Percentiles rank a stretch among this genome's conserved stretches.
Evolutionary conservation across 2,888 invertebrate species (phyloP).

Genomic region (Orthosia gothica): DNA sequence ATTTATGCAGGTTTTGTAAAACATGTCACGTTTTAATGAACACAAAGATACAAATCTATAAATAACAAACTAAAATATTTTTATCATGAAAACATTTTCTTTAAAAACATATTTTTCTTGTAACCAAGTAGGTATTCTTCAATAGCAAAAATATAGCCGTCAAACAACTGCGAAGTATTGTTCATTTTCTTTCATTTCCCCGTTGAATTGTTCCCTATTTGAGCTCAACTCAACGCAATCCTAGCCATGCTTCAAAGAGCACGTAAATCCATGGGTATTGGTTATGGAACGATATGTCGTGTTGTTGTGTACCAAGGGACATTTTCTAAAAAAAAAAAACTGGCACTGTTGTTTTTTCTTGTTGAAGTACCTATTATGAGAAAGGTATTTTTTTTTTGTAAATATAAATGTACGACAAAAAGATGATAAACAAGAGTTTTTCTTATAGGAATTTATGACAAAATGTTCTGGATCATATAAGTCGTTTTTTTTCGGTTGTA

Average conservation of each 20-base stretch:
- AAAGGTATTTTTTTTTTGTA: not conserved
- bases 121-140: not conserved
- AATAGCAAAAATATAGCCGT: not conserved
- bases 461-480: too few relatives aligned
- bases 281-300: not conserved
- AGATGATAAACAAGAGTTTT: too few relatives aligned
- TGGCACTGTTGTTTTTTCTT: not conserved
- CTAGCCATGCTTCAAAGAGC: constrained; percentile 32
- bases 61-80: too few relatives aligned
- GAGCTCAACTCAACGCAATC: constrained; percentile 39
- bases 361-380: not conserved
- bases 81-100: too few relatives aligned
- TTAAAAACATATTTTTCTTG: not conserved
- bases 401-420: too few relatives aligned
- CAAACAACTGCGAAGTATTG: not conserved
- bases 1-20: not conserved
- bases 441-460: too few relatives aligned
- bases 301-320: not conserved
- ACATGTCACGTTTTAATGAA: not conserved
- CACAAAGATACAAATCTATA: not conserved
- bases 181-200: constrained; percentile 9
- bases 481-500: not conserved
- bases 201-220: constrained; percentile 33
- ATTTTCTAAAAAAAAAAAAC: not conserved
- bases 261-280: constrained; percentile 36